phyloP scores from a whole-genome alignment of 2,888 invertebrate species.

The Serripes groenlandicus region DNA sequence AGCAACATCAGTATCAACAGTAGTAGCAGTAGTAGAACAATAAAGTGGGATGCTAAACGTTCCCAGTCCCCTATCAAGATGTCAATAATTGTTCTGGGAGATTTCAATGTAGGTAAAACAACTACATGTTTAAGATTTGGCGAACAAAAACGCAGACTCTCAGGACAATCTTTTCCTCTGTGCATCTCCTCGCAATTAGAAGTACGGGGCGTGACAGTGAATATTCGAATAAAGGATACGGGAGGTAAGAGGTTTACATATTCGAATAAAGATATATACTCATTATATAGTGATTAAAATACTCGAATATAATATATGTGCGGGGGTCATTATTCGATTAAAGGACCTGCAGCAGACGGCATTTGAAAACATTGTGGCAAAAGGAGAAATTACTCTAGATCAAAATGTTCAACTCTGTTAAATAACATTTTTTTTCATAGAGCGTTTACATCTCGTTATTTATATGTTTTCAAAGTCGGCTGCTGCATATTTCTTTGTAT shows the following conservation, averaged over 20 bases:
- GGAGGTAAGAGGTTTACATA: conserved; percentile 19
- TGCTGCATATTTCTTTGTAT: no score
- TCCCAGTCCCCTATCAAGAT: background rate
- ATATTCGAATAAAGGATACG: conserved; percentile 5
- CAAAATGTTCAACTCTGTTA: background rate
- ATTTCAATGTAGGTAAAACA: conserved; percentile 33
- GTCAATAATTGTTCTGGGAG: conserved; percentile 23
- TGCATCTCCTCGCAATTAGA: background rate
- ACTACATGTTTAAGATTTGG: conserved; percentile 14
- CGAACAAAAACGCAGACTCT: background rate
- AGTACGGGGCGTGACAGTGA: background rate
- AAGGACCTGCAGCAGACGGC: no score
- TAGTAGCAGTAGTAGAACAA: background rate
- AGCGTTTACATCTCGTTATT: no score
- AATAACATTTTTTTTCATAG: background rate
- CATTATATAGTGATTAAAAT: no score
- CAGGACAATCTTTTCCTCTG: background rate
- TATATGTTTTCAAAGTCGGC: no score
- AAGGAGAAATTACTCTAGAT: background rate
- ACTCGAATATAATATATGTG: no score
- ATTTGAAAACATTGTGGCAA: background rate
- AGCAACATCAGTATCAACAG: background rate
- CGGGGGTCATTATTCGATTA: no score
- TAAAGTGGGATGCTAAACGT: background rate
- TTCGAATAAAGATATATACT: no score